Evolutionary conservation across 2,797 vertebrate genomes (phyloP).

Genomic region (Sitta carolinensis): DNA sequence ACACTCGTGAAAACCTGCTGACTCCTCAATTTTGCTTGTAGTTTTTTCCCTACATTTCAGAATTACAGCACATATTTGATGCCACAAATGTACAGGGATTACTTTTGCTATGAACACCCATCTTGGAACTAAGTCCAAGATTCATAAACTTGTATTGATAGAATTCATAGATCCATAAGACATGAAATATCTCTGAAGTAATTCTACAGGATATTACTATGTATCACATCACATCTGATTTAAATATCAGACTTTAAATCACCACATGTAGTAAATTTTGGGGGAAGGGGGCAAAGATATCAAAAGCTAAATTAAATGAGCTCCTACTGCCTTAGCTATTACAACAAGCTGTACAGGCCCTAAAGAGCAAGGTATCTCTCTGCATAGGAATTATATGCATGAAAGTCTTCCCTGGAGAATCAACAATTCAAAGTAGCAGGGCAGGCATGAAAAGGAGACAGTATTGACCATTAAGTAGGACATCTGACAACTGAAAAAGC

Average conservation of each 20-base stretch:
- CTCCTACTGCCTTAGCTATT: not conserved
- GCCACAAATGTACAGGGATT: not conserved
- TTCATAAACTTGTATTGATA: not conserved
- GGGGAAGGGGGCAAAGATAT: not conserved
- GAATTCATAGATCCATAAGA: not conserved
- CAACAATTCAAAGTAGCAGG: constrained; percentile 20
- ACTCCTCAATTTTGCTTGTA: not conserved
- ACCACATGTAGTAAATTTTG: not conserved
- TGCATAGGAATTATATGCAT: not conserved
- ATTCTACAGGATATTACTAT: not conserved
- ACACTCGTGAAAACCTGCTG: not conserved
- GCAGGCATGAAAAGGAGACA: not conserved
- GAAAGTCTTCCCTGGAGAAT: constrained; percentile 5
- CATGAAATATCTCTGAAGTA: not conserved
- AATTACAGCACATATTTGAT: not conserved
- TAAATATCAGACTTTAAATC: not conserved
- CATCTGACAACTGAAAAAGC: not conserved
- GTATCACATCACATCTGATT: not conserved
- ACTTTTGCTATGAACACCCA: not conserved
- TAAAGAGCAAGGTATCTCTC: not conserved
- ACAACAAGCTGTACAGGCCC: not conserved
- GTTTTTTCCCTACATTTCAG: not conserved
- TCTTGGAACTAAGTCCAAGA: not conserved
- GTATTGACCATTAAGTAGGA: not conserved
- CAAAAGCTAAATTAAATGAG: not conserved